Base-by-base conservation (phyloP, 2,113 vertebrate species). In the Lampris incognitus region DNA sequence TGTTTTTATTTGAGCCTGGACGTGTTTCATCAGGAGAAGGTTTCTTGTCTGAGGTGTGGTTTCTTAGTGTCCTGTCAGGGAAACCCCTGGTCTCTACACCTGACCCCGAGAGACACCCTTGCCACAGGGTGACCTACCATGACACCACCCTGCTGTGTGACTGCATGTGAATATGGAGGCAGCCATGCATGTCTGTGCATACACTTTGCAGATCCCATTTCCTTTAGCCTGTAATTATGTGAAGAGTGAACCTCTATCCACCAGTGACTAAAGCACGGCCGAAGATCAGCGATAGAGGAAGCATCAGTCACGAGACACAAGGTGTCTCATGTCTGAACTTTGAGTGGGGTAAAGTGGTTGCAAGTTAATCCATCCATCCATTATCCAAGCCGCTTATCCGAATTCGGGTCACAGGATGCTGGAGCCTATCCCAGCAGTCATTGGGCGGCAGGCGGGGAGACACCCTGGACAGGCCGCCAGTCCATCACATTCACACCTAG, bases 151-250 rank as follows among this genome's bases (percentile, higher is more conserved):
- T 54, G 13, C 38, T 79, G n/a, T 65, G 56, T 3, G 0, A 72
- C 39, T 65, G 67, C 49, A 13, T 66, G 64, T 9, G 37, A 42
- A 56, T 51, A 38, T 9, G 50, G 42, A 57, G 13, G 40, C 61
- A 44, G 54, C 48, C 36, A 67, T 67, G 72, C 44, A 48, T 71
- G 74, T 71, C 59, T 50, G 58, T 70, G 78, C 65, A 48, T 81
- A 76, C 68, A 76, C 65, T 71, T 40, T 42, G 51, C 64, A 68
- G 82, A 89, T 90, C 71, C 39, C 9, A 74, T 90, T 89, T 78
- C 84, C 46, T 10, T 42, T 38, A 54, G 74, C 38, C 59, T 81
- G 74, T 83, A 84, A 87, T 83, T 81, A 80, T 78, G 73, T 59
- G 69, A 83, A 57, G 59, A 78, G 10, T 70, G 69, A 76, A 51